These are phyloP conservation scores for Theodoxus fluviatilis DNA, from an alignment of 2,888 invertebrate species.

Conservation along the genomic window DNA sequence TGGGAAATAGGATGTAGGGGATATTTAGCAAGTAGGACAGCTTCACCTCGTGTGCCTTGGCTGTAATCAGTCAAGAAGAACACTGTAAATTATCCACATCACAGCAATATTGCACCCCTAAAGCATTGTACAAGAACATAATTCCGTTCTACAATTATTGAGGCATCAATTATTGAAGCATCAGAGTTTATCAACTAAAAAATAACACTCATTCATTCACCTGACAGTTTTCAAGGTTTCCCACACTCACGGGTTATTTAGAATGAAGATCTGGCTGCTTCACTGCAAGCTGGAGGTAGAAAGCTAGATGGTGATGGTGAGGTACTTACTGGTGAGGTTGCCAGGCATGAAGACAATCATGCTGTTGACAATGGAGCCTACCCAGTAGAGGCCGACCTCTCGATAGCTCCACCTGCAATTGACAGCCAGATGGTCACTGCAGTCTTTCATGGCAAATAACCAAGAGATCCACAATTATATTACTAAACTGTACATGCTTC, in stretches of 20 bases:
- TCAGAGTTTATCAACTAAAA: neutral
- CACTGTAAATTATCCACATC: too few relatives aligned
- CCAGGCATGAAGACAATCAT: conserved; percentile 61
- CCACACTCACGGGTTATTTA: too few relatives aligned
- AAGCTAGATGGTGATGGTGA: too few relatives aligned
- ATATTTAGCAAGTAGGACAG: conserved; percentile 60
- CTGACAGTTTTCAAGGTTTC: neutral
- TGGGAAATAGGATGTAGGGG: conserved; percentile 58
- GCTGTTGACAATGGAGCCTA: conserved; percentile 61
- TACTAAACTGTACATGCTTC: neutral
- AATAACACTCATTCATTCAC: neutral
- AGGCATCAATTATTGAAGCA: neutral
- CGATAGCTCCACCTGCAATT: conserved; percentile 52
- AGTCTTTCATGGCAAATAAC: neutral
- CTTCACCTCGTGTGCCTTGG: conserved; percentile 51
- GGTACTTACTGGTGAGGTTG: conserved; percentile 49
- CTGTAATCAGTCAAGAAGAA: too few relatives aligned
- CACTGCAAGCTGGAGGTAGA: too few relatives aligned
- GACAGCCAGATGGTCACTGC: neutral
- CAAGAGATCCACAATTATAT: neutral
- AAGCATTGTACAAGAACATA: too few relatives aligned
- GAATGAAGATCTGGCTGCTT: too few relatives aligned
- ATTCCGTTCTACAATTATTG: too few relatives aligned
- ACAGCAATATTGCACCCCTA: too few relatives aligned
- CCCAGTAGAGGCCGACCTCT: conserved; percentile 62